phyloP scores from a whole-genome alignment of 2,888 invertebrate genomes.

The Campoplex nolae region DNA sequence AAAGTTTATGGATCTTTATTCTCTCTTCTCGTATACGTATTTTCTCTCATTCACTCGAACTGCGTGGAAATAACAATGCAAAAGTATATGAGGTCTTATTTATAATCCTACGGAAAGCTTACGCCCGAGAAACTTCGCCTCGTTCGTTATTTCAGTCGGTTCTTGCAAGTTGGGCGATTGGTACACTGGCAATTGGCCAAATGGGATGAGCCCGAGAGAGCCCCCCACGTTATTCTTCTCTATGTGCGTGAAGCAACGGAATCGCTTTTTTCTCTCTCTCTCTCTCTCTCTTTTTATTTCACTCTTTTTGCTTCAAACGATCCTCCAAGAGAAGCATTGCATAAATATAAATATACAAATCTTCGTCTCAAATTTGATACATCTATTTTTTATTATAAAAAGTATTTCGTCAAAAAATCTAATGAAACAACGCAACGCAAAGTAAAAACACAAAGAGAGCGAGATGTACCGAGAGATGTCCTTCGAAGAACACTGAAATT shows the following conservation, averaged over 20 bases:
- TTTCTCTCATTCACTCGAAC: conserved; percentile 15
- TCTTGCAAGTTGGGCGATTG: conserved; percentile 76
- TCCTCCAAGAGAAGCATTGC: not conserved
- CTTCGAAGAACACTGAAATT: conserved; percentile 26
- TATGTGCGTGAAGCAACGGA: conserved; percentile 28
- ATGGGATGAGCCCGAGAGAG: conserved; percentile 75
- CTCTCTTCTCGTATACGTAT: not conserved
- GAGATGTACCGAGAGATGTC: conserved; percentile 10
- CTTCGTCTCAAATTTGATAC: not conserved
- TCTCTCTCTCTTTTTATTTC: not conserved
- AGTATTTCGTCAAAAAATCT: not conserved
- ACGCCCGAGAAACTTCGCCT: conserved; percentile 53
- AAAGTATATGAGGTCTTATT: conserved; percentile 65
- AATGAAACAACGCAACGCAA: not conserved
- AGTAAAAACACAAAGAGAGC: not conserved
- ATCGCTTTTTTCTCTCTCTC: not conserved
- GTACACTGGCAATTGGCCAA: conserved; percentile 78
- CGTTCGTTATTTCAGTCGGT: conserved; percentile 77
- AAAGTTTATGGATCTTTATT: not conserved
- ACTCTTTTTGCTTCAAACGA: not conserved
- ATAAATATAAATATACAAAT: not conserved
- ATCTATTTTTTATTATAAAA: not conserved
- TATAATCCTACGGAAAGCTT: conserved; percentile 63
- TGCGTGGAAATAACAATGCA: conserved; percentile 67
- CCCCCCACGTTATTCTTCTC: not conserved